Evolutionary conservation across 2,888 invertebrate genomes (phyloP), one percentile per base, ranked within the genome.

Genomic region (Latrodectus hesperus): DNA sequence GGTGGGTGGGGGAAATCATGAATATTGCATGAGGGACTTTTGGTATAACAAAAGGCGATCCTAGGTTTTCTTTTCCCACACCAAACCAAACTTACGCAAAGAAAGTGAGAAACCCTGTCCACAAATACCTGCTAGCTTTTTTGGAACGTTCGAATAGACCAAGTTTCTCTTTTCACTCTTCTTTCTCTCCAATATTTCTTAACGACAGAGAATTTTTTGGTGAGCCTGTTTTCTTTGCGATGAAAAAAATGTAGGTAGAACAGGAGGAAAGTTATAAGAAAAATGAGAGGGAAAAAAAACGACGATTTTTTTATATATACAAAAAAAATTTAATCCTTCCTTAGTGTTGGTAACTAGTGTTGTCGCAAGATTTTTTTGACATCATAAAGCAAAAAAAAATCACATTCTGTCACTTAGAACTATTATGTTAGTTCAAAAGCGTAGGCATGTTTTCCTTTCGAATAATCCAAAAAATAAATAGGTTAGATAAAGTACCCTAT

Each of bases 1-100:
- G 14, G 75, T 60, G 65, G 22, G 70, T 60, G 55, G 68, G 53
- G 60, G 11, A 60, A 60, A n/a, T 70, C 82, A 82, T 82, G 82
- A 82, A 82, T 82, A 82, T 82, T 82, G 22, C 75, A 82, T 82
- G 82, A 82, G 82, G 75, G 14, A 75, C 68, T 68, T 73, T 55
- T 67, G 53, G 14, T 64, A 55, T 49, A 38, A 71, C 53, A 68
- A 68, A 26, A 17, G 67, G 22, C 14, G n/a, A 22, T 38, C 38
- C 38, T 38, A 6, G 22, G 22, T 17, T 68, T 68, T 68, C 26
- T 68, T 22, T 68, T 68, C 9, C 22, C 22, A 60, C 72, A 12
- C 11, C 11, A 22, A 49, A 65, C 38, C n/a, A 49, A 76, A 17
- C 65, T 75, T 75, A 17, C 6, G 64, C 60, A 60, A 11, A 16